Conservation (phyloP, 1,140 invertebrate species). For the Bathynomus jamesi region DNA sequence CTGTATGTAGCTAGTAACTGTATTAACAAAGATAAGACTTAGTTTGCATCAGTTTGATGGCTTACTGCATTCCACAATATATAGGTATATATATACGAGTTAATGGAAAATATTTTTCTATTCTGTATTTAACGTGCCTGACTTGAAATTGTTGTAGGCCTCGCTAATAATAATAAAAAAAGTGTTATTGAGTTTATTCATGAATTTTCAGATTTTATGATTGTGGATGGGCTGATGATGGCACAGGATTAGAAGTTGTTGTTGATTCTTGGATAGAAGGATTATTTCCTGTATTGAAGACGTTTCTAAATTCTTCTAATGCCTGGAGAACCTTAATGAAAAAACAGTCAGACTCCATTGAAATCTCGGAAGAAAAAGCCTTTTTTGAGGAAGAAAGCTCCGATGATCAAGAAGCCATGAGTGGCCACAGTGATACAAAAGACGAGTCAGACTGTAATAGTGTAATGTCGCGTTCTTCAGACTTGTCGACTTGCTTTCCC, state of each 20-base stretch:
- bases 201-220: slow-evolving; percentile 43
- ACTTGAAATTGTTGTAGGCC: too few species aligned
- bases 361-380: background rate
- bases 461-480: background rate
- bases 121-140: too few species aligned
- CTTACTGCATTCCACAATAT: too few species aligned
- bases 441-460: background rate
- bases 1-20: too few species aligned
- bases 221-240: slow-evolving; percentile 51
- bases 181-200: background rate
- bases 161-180: too few species aligned
- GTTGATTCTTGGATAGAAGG: slow-evolving; percentile 51
- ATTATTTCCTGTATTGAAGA: slow-evolving; percentile 42
- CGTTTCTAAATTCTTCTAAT: background rate
- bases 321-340: background rate
- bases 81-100: too few species aligned
- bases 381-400: background rate
- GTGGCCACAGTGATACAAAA: background rate
- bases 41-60: too few species aligned
- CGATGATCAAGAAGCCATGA: too few species aligned
- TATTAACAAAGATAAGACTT: too few species aligned
- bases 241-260: slow-evolving; percentile 47
- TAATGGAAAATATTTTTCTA: too few species aligned
- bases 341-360: background rate
- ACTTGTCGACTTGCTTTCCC: background rate